These are phyloP conservation scores for Trachelus stipa DNA, from an alignment of 2,888 invertebrate genomes.

Conservation along the genomic window DNA sequence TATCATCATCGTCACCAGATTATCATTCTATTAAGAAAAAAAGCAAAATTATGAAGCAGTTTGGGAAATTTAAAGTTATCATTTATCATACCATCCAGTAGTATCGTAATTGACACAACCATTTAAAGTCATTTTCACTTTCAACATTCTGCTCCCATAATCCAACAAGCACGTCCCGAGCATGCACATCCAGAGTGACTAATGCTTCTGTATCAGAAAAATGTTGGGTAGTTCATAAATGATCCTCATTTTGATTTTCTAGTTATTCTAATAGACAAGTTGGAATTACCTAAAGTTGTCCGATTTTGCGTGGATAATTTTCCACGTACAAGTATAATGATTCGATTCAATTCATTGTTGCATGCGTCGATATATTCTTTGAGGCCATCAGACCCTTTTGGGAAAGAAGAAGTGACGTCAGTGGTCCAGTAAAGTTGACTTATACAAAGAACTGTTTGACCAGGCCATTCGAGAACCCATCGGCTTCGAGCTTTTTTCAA, in stretches of 20 bases:
- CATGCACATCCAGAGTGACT: constrained; percentile 93
- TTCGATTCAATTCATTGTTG: constrained; percentile 82
- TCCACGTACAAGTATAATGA: constrained; percentile 89
- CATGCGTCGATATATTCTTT: constrained; percentile 77
- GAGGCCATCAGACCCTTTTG: constrained; percentile 70
- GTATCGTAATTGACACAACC: constrained; percentile 89
- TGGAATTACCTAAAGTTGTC: constrained; percentile 79
- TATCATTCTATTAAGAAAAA: constrained; percentile 60
- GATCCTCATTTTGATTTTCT: not conserved
- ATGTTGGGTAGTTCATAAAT: not conserved
- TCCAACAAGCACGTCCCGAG: constrained; percentile 84
- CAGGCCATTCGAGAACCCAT: constrained; percentile 76
- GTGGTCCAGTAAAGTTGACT: constrained; percentile 91
- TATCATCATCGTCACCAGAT: constrained; percentile 70
- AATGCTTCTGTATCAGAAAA: constrained; percentile 75
- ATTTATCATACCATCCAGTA: constrained; percentile 78
- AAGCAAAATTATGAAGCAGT: not conserved
- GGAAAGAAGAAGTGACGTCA: constrained; percentile 85
- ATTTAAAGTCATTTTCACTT: constrained; percentile 86
- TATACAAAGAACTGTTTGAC: constrained; percentile 76
- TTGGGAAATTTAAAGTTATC: not conserved
- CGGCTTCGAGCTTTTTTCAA: constrained; percentile 60
- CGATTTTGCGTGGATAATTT: constrained; percentile 86
- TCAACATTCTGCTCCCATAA: constrained; percentile 75
- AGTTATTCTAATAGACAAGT: not conserved